phyloP scores from a whole-genome alignment of 2,797 vertebrate genomes.

The Tapirus indicus region DNA sequence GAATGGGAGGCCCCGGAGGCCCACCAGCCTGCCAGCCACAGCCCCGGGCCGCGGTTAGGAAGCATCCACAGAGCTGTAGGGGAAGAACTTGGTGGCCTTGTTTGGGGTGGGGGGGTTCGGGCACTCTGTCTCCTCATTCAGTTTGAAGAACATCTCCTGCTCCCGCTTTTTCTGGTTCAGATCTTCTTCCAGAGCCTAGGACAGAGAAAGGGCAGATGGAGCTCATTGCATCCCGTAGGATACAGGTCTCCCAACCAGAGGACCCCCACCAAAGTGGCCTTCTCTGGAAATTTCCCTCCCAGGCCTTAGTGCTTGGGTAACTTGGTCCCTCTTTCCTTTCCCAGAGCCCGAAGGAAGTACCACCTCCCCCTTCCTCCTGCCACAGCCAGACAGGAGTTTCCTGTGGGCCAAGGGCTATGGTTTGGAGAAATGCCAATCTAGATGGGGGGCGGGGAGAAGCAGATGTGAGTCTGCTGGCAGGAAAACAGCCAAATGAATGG shows the following conservation, averaged over 20 bases:
- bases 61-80: slow-evolving; percentile 91
- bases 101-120: slow-evolving; percentile 90
- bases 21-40: slow-evolving; percentile 50
- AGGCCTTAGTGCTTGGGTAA: neutral
- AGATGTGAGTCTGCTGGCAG: neutral
- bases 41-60: slow-evolving; percentile 80
- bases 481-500: neutral
- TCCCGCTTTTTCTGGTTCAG: slow-evolving; percentile 94
- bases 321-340: neutral
- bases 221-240: neutral
- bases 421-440: neutral
- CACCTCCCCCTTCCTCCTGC: neutral
- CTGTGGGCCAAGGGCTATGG: neutral
- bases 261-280: neutral
- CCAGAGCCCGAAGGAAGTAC: neutral
- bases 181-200: slow-evolving; percentile 95
- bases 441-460: accelerated
- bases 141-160: slow-evolving; percentile 96
- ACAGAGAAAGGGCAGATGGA: slow-evolving; percentile 12
- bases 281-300: neutral
- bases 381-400: neutral
- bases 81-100: slow-evolving; percentile 95
- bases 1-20: slow-evolving; percentile 13
- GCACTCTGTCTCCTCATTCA: slow-evolving; percentile 87
- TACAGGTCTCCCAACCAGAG: neutral